phyloP scores from a whole-genome alignment of 1,140 invertebrate species.

The Formica selysi region DNA sequence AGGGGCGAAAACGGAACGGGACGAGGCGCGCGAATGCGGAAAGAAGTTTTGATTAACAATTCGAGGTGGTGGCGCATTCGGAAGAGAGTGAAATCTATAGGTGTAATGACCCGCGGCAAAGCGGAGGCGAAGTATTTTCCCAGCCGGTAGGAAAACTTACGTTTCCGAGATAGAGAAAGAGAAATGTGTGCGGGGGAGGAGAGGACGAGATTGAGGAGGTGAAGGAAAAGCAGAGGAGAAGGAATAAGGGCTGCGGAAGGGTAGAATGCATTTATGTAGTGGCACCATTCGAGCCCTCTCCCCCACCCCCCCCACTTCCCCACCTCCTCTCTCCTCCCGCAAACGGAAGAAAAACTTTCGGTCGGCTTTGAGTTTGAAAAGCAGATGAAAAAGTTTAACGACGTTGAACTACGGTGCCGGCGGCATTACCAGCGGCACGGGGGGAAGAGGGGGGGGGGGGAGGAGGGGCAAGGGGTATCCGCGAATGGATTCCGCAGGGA shows the following conservation, averaged over 20 bases:
- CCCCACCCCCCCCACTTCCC: too few species aligned
- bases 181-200: slow-evolving; percentile 23
- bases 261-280: slow-evolving; percentile 81
- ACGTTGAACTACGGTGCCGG: slow-evolving; percentile 78
- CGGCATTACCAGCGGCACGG: slow-evolving; percentile 49
- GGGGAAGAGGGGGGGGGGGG: neutral
- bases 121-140: slow-evolving; percentile 65
- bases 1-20: neutral
- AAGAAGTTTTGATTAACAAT: slow-evolving; percentile 68
- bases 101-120: slow-evolving; percentile 68
- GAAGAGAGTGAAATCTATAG: slow-evolving; percentile 71
- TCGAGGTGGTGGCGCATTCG: slow-evolving; percentile 51
- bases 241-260: slow-evolving; percentile 65
- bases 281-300: slow-evolving; percentile 62
- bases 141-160: slow-evolving; percentile 65
- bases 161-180: slow-evolving; percentile 40
- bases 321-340: neutral
- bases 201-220: neutral
- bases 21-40: slow-evolving; percentile 34
- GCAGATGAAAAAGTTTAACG: slow-evolving; percentile 85
- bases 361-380: slow-evolving; percentile 82
- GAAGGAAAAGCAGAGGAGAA: neutral
- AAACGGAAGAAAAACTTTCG: slow-evolving; percentile 81
- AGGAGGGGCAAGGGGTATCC: neutral
- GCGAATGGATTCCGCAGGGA: slow-evolving; percentile 67